phyloP scores from a whole-genome alignment of 1,140 invertebrate species.

The Chrysoperla carnea region DNA sequence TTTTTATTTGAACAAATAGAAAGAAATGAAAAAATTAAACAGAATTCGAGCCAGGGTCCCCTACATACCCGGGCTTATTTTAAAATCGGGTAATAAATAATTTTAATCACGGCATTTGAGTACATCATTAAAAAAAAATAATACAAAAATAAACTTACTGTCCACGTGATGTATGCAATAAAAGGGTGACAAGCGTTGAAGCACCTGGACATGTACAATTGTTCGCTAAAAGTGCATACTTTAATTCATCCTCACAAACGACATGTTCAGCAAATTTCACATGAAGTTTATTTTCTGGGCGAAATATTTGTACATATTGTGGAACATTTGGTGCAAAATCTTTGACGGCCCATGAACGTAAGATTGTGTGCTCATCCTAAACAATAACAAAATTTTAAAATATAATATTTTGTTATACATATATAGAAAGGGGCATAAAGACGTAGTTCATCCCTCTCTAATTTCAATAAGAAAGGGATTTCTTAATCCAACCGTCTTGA shows the following conservation, averaged over 20 bases:
- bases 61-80: too few species aligned
- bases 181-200: constrained; percentile 85
- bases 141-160: constrained; percentile 71
- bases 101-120: too few species aligned
- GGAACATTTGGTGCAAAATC: constrained; percentile 92
- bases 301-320: constrained; percentile 96
- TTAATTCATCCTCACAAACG: constrained; percentile 95
- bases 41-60: too few species aligned
- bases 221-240: constrained; percentile 90
- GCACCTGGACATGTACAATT: constrained; percentile 96
- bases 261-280: constrained; percentile 96
- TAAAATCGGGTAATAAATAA: too few species aligned
- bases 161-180: constrained; percentile 89
- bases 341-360: constrained; percentile 95
- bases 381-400: constrained; percentile 1
- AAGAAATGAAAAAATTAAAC: too few species aligned
- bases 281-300: constrained; percentile 95
- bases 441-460: too few species aligned
- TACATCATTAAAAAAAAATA: too few species aligned
- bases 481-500: too few species aligned
- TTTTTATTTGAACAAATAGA: too few species aligned
- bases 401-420: too few species aligned
- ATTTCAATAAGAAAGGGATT: too few species aligned
- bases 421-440: too few species aligned
- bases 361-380: constrained; percentile 89